Evolutionary conservation across 2,888 invertebrate species (phyloP), one percentile per base, ranked within the genome.

Genomic region (Heliconius ismenius): DNA sequence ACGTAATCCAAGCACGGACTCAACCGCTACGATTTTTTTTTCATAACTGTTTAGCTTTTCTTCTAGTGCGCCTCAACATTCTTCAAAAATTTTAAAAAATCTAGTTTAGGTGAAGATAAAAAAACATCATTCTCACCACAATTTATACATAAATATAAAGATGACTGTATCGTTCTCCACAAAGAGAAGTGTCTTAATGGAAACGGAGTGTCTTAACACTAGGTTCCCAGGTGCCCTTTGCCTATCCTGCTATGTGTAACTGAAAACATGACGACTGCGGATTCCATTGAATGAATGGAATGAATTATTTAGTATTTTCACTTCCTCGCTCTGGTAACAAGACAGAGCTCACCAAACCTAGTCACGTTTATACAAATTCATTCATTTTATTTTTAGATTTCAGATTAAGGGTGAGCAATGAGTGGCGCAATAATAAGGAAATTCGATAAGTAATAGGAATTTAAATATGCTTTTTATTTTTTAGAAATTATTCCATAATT

Each of bases 401-500:
- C 15, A 2, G 11, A 13, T 4, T n/a, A 24, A n/a, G 18, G n/a
- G 15, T 39, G 65, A n/a, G 39, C 1, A 13, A 36, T 21, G 36
- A 18, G 36, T 67, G n/a, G 65, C 39, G 7, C 13, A 67, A 39
- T 39, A 39, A 39, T 39, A 39, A 24, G 24, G 15, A 67, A 67
- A 39, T 36, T 36, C n/a, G 21, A n/a, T 36, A 65, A 36, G 39
- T 39, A 7, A 67, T 67, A 24, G n/a, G 13, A n/a, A 65, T 65
- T 65, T 65, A 65, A 65, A 36, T 36, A 36, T n/a, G 36, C 21
- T 64, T n/a, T 64, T 36, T 13, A 36, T n/a, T 65, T 65, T 65
- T 62, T 36, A 4, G 36, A 36, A 65, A 65, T 65, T 36, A 36
- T n/a, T n/a, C 28, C 32, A 9, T 7, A 32, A 32, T 7, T 7